Evolutionary conservation across 2,888 invertebrate species (phyloP), one percentile per base, ranked within the genome.

Genomic region (Odontocolon sp.): DNA sequence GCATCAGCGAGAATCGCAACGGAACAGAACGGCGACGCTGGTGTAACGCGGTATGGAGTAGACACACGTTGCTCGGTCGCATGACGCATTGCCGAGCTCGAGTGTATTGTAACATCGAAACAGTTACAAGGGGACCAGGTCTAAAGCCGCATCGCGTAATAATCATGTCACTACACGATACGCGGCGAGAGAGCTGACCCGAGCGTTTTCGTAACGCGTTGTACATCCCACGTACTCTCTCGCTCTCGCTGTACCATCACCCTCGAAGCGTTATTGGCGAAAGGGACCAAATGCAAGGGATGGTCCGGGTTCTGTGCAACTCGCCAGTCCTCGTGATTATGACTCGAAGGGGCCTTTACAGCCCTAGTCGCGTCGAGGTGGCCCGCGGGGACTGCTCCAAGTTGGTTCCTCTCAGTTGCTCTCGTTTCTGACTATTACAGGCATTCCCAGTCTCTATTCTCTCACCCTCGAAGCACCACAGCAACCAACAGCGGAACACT

Each of bases 31-130:
- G 38, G n/a, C n/a, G 36, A 21, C 28, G 56, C 9, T 18, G 28
- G 31, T 42, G 42, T 16, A 38, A 26, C 50, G 3, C 80, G 82
- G 79, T 84, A 80, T 87, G 87, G 84, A 82, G 81, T 84, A 84
- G 88, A 89, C 88, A 83, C 81, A 82, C 83, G 83, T 64, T 64
- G 50, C 61, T 67, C 63, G 40, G 40, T 68, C 56, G 84, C 80
- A 85, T 89, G 88, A 89, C 85, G 85, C 85, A 88, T 88, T 85
- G 86, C 86, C 79, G 78, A 11, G 36, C 77, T 61, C 64, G 85
- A 85, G 85, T 86, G 85, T 87, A 88, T 88, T 85, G 84, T 76
- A 73, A 71, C 69, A 36, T 71, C 67, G 59, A 59, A 61, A 40
- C 56, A 66, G 64, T 77, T 71, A 74, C 77, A 74, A 67, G 57